A percentile compares a stretch with the other conserved stretches of the same genome.
Evolutionary conservation across 2,888 invertebrate species (phyloP).

Genomic region (Pyrocoelia pectoralis): DNA sequence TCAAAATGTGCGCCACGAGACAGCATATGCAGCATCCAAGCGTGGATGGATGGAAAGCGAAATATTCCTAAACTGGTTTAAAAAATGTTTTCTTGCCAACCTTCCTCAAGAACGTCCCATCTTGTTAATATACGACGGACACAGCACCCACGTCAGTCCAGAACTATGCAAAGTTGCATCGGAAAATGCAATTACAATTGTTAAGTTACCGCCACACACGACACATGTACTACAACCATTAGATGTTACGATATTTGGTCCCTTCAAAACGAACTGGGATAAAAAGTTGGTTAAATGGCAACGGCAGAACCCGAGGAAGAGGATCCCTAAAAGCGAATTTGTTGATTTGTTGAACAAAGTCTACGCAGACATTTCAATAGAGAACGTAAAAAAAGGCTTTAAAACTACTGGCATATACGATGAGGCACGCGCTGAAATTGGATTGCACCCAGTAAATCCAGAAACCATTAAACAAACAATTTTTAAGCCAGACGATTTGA

Average conservation of each 20-base stretch:
- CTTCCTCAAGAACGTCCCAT: neutral
- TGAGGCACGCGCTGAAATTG: neutral
- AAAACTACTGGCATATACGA: constrained; percentile 1
- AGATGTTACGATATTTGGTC: neutral
- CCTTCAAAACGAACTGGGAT: constrained; percentile 7
- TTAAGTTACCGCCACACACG: neutral
- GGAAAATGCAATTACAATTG: too few species aligned
- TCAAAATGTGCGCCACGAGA: neutral
- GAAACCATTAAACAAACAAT: neutral
- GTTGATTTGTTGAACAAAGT: neutral
- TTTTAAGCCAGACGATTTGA: neutral
- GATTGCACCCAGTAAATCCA: neutral
- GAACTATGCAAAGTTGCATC: too few species aligned
- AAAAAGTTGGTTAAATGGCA: constrained; percentile 6
- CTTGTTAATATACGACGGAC: neutral
- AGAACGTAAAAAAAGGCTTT: neutral
- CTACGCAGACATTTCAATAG: neutral
- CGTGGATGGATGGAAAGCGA: constrained; percentile 5
- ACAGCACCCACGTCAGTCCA: too few species aligned
- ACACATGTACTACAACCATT: constrained; percentile 3
- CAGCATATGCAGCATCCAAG: neutral
- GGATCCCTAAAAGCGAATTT: constrained; percentile 9
- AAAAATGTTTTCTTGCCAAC: neutral
- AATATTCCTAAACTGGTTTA: neutral
- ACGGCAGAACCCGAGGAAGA: constrained; percentile 11